Percentiles rank a stretch among this genome's conserved stretches.
Evolutionary conservation across 2,888 invertebrate genomes (phyloP).

Genomic region (Calliopum simillimum): DNA sequence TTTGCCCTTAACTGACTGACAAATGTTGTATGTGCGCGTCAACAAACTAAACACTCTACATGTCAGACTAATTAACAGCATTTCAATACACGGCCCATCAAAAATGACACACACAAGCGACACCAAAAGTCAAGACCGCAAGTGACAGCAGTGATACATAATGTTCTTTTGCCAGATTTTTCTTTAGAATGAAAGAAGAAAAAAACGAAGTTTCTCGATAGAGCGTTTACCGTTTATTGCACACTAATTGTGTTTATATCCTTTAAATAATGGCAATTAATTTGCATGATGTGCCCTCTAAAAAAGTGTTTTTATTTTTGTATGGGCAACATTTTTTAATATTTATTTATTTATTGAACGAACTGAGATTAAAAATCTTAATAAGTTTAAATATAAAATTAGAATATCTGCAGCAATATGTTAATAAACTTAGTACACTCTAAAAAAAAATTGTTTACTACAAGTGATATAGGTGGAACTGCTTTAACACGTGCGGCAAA

Average conservation of each 20-base stretch:
- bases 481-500: too few species aligned
- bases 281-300: background rate
- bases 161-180: background rate
- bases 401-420: too few species aligned
- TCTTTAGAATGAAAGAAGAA: background rate
- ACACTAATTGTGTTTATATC: slow-evolving; percentile 65
- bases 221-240: slow-evolving; percentile 44
- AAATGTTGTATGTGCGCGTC: slow-evolving; percentile 39
- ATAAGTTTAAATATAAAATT: too few species aligned
- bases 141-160: slow-evolving; percentile 31
- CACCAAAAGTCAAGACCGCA: slow-evolving; percentile 26
- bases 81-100: slow-evolving; percentile 52
- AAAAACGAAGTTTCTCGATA: background rate
- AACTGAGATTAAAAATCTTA: too few species aligned
- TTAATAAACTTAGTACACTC: too few species aligned
- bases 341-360: too few species aligned
- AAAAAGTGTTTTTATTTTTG: too few species aligned
- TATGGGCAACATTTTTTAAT: too few species aligned
- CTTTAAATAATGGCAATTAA: slow-evolving; percentile 55
- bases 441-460: too few species aligned
- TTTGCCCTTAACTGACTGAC: too few species aligned
- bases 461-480: too few species aligned
- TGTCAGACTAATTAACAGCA: slow-evolving; percentile 37
- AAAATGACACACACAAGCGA: slow-evolving; percentile 55
- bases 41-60: slow-evolving; percentile 18